Evolutionary conservation across 2,888 invertebrate species (phyloP), one percentile per base, ranked within the genome.

Genomic region (Drosophila borborema): DNA sequence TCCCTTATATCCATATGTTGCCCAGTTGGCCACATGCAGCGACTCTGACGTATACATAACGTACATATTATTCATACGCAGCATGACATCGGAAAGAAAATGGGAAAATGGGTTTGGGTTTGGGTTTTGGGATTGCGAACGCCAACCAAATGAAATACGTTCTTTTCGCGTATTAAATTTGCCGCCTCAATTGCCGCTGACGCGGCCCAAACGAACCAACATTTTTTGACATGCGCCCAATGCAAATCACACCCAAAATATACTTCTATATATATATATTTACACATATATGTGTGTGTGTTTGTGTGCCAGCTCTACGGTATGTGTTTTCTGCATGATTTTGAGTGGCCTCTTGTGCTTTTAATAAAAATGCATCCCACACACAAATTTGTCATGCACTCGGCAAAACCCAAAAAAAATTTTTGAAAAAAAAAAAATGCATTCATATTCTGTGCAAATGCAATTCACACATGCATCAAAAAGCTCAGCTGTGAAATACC

Each of bases 51-150:
- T 79, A 79, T 86, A 83, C 89, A 82, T 85, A 87, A 80, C 60
- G 64, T 71, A 55, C 59, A 74, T 82, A 86, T 89, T 86, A 89
- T 76, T 86, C 84, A 85, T 86, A 85, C 89, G 89, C 85, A 89
- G 85, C 84, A 81, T 89, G 84, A 79, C 81, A 85, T 56, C 86
- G 53, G 53, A 28, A 49, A 40, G 51, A 40, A 67, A 64, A 67
- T 66, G 48, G 28, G 5, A 31, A 31, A 31, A 31, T 48, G 28
- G 28, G 48, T 28, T 12, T 31, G 46, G 46, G 7, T 8, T 23
- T 46, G 40, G 34, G 34, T 41, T 41, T 41, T 66, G 31, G 10
- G 49, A 31, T n/a, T 49, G 46, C 23, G 14, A 23, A 8, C 23
- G 58, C 77, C 68, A 69, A 65, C 61, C 83, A 64, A 75, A 86